These are phyloP conservation scores for Sebastes schlegelii DNA, from an alignment of 2,113 vertebrate genomes.

Conservation along the genomic window DNA sequence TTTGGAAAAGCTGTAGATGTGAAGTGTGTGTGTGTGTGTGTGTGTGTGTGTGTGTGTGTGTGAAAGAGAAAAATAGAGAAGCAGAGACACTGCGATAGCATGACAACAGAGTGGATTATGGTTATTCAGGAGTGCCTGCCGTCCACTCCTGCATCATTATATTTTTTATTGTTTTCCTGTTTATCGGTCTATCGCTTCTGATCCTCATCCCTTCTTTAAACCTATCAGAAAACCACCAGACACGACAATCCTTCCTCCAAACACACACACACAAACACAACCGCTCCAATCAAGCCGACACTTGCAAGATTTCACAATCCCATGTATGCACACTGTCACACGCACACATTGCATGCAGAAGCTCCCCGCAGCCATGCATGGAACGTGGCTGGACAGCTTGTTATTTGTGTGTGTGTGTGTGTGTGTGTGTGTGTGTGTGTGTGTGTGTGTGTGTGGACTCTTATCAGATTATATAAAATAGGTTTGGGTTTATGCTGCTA, in stretches of 20 bases:
- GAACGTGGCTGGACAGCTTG: constrained; percentile 40
- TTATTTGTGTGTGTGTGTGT: constrained; percentile 11
- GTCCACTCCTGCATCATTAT: constrained; percentile 28
- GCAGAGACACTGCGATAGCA: constrained; percentile 14
- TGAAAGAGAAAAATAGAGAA: constrained; percentile 12
- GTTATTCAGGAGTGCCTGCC: constrained; percentile 36
- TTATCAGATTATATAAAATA: constrained; percentile 73
- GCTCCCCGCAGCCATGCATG: constrained; percentile 54
- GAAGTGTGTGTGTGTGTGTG: background rate
- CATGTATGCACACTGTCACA: constrained; percentile 36
- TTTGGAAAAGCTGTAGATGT: background rate
- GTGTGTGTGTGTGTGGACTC: constrained; percentile 26
- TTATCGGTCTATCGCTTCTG: constrained; percentile 22
- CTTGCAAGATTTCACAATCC: constrained; percentile 37
- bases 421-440: constrained; percentile 22
- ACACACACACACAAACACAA: constrained; percentile 1
- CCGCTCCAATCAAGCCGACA: constrained; percentile 30
- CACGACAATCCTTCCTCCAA: constrained; percentile 4
- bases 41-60: background rate
- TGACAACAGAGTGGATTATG: constrained; percentile 66
- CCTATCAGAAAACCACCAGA: constrained; percentile 53
- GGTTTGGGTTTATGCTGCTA: constrained; percentile 63
- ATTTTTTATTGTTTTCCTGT: constrained; percentile 29
- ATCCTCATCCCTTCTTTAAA: constrained; percentile 60
- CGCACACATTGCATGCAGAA: constrained; percentile 39